phyloP scores from a whole-genome alignment of 1,140 invertebrate species.

The Macrobrachium nipponense region DNA sequence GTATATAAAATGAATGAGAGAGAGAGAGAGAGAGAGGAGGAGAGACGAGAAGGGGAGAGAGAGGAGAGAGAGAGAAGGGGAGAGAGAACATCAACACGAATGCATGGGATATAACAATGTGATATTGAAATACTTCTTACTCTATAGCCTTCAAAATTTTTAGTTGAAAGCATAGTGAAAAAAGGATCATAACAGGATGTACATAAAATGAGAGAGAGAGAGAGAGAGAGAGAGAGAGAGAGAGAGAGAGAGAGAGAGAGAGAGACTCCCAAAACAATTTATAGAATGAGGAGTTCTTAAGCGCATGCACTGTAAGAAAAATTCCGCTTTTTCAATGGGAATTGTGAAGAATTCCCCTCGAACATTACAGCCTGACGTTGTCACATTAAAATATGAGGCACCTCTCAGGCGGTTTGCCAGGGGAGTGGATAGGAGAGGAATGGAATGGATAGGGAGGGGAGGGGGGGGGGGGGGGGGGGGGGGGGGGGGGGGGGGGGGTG shows the following conservation, averaged over 20 bases:
- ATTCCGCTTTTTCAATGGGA: no score
- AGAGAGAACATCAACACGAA: no score
- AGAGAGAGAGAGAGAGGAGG: constrained; percentile 8
- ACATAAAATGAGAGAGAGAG: background rate
- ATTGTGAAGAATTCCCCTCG: no score
- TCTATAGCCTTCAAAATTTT: no score
- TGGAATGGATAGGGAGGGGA: no score
- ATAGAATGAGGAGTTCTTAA: background rate
- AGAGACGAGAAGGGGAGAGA: constrained; percentile 36
- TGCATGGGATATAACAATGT: no score
- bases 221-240: constrained; percentile 39
- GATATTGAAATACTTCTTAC: no score
- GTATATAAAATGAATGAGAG: background rate
- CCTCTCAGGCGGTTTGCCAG: background rate
- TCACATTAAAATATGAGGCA: no score
- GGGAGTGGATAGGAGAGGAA: no score
- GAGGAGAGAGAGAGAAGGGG: constrained; percentile 11
- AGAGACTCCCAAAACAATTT: background rate
- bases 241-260: constrained; percentile 32
- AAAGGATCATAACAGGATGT: no score
- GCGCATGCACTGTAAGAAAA: background rate
- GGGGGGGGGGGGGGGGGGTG: constrained; percentile 7
- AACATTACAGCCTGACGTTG: no score
- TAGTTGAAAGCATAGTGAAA: no score
- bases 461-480: background rate